Evolutionary conservation across 1,140 invertebrate genomes (phyloP), one percentile per base, ranked within the genome.

Genomic region (Lordiphosa collinella): DNA sequence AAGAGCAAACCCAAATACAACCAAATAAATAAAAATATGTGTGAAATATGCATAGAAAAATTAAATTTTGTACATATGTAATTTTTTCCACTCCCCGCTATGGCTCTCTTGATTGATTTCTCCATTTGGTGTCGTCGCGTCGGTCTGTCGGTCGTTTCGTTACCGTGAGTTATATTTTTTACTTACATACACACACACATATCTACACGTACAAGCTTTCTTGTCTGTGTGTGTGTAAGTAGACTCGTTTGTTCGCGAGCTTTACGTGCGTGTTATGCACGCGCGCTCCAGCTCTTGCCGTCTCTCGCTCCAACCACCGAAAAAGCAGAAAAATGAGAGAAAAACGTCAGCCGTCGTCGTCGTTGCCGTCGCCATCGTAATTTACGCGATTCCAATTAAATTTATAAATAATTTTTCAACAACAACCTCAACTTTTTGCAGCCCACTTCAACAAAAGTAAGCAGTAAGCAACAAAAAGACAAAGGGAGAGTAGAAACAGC

Each of bases 101-200:
- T 55, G 41, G 22, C 43, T 38, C 68, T 66, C 63, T 84, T 84
- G 69, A 84, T 84, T 84, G 78, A 84, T 84, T 84, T 84, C 78
- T 84, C 78, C 68, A 72, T 53, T 68, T 71, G 74, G 52, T 74
- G 66, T 54, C 52, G 65, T 52, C 50, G 54, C 49, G 48, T 63
- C 53, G 59, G 52, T 40, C 38, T 43, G 48, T 57, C 54, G 48
- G 63, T 47, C 44, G 68, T 49, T 57, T 56, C 48, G 64, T 70
- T 46, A 58, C 50, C 63, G 58, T 67, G 63, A 62, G 46, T 71
- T 67, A 62, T 63, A 67, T 70, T 47, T 43, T 29, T 43, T 32
- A 29, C 40, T 13, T 47, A 47, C 25, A 22, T 53, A 48, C 49
- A 47, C 37, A 51, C 18, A n/a, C 35, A 62, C 16, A 50, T 61